Evolutionary conservation across 2,888 invertebrate genomes (phyloP).

Genomic region (Kuschelorhynchus macadamiae): DNA sequence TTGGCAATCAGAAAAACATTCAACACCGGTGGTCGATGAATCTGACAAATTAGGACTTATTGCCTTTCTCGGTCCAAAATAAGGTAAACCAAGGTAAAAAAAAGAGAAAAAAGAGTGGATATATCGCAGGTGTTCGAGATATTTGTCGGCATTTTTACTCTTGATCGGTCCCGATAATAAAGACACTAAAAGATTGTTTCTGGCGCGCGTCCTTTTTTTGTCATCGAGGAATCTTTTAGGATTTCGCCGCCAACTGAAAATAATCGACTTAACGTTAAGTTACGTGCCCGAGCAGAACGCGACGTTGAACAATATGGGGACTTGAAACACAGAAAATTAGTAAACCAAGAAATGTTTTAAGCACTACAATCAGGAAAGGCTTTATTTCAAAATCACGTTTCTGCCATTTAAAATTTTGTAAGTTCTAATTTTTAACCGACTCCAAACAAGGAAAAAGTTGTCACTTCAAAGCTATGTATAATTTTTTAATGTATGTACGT

Average conservation of each 20-base stretch:
- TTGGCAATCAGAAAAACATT: slow-evolving; percentile 23
- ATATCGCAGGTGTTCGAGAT: slow-evolving; percentile 16
- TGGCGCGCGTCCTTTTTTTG: slow-evolving; percentile 14
- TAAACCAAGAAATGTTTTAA: no score
- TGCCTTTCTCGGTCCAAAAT: slow-evolving; percentile 8
- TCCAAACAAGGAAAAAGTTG: no score
- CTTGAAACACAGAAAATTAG: no score
- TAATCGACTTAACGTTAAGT: background rate
- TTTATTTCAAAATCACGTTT: no score
- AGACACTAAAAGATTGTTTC: slow-evolving; percentile 19
- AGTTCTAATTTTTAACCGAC: no score
- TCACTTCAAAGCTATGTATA: no score
- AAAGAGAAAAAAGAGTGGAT: slow-evolving; percentile 7
- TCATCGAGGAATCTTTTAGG: background rate
- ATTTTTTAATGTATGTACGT: no score
- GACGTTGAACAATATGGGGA: no score
- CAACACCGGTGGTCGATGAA: slow-evolving; percentile 33
- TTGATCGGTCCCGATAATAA: slow-evolving; percentile 19
- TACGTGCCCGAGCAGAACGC: slow-evolving; percentile 7
- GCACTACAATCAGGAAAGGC: no score
- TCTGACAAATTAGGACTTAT: slow-evolving; percentile 42
- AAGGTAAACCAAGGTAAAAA: background rate
- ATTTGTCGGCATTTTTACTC: slow-evolving; percentile 13
- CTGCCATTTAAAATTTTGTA: no score
- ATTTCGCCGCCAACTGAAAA: slow-evolving; percentile 9